Base-by-base conservation (phyloP, 2,888 invertebrate genomes). In the Rhagophthalmus giganteus region DNA sequence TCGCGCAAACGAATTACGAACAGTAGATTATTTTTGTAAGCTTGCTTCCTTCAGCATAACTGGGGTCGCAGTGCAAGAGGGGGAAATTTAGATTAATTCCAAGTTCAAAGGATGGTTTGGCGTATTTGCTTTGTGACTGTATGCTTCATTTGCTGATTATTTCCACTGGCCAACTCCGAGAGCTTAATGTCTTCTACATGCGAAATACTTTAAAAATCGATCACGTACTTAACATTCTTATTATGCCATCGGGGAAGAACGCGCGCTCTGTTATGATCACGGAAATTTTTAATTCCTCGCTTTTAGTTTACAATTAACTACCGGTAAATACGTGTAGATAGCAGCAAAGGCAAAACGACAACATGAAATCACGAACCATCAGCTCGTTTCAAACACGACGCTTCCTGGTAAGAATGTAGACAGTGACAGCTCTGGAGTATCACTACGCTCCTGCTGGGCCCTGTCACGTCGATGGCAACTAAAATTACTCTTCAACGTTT, bases 61-160 rank as follows among this genome's bases (percentile, higher is more conserved):
- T 60, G 59, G 62, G 58, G 57, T 61, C 54, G 57, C 54, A 57
- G 54, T 47, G 46, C 37, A 54, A 53, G 53, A 54, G 57, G 62
- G n/a, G 65, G 63, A 61, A 61, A 63, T 66, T 63, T 60, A 66
- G 66, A 68, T 68, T 68, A 67, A 67, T 68, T 67, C 63, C 57
- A 63, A 67, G 69, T 69, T 70, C 69, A 70, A 70, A 70, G 69
- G 66, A 65, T 61, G 66, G 67, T 60, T 63, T 63, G 63, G 65
- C 63, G 64, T 68, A 65, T 67, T 66, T 66, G 68, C 67, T 67
- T 68, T 67, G 65, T 65, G 64, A 67, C 67, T 67, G 56, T 63
- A 66, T 64, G 69, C 65, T 64, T 70, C 68, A 70, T 69, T 68
- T 68, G 64, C 66, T 67, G 67, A 70, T 70, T 69, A 68, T 67